phyloP scores from a whole-genome alignment of 1,140 invertebrate species.

The Pseudomyrmex sp. region DNA sequence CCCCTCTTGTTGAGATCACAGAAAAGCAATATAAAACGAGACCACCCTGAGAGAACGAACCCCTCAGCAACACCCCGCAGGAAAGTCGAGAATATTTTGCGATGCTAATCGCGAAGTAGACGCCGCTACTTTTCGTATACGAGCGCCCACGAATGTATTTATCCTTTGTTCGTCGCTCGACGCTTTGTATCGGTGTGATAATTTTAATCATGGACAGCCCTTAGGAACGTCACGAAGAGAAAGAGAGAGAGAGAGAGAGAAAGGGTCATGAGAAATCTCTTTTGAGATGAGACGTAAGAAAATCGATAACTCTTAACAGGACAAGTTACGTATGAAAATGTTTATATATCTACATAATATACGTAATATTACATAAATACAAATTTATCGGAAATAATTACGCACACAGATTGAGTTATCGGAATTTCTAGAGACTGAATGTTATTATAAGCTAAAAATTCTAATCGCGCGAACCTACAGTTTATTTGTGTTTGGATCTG shows the following conservation, averaged over 20 bases:
- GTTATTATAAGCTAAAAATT: background rate
- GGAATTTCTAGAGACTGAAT: too few relatives aligned
- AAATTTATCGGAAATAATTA: slow-evolving; percentile 33
- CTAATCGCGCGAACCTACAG: background rate
- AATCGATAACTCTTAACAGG: slow-evolving; percentile 12
- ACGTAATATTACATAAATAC: background rate
- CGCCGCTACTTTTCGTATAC: slow-evolving; percentile 59
- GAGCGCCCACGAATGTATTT: slow-evolving; percentile 63
- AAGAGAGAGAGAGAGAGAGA: background rate
- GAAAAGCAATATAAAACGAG: slow-evolving; percentile 72
- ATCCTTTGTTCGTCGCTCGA: slow-evolving; percentile 62
- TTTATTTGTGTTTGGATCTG: background rate
- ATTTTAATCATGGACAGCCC: slow-evolving; percentile 62
- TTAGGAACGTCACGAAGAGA: too few relatives aligned
- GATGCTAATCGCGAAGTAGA: slow-evolving; percentile 69
- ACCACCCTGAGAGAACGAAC: slow-evolving; percentile 38
- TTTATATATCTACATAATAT: background rate
- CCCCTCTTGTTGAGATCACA: slow-evolving; percentile 64
- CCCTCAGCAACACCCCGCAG: background rate
- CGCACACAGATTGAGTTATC: too few relatives aligned
- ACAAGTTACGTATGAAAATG: background rate
- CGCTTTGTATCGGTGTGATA: slow-evolving; percentile 59
- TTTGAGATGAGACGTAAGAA: background rate
- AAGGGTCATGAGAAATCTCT: background rate
- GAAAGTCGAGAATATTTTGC: slow-evolving; percentile 66